Conservation (phyloP, 30 jellyfish, hydroid and myxozoan genomes). For the Sanderia malayensis region DNA sequence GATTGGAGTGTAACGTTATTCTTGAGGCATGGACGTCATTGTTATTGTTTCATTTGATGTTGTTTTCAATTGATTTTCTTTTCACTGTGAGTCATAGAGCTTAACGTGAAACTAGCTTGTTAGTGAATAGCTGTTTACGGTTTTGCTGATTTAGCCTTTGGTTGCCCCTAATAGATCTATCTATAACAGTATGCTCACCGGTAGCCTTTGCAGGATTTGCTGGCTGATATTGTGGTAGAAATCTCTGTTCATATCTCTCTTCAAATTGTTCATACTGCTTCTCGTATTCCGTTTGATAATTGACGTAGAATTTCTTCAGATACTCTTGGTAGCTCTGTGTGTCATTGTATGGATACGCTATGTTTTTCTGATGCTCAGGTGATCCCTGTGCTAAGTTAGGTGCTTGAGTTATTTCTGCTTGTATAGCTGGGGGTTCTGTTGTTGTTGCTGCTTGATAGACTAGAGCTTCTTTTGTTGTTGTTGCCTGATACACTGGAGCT, state of each 20-base stretch:
- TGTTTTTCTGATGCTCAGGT: constrained; percentile 4
- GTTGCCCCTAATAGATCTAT: too few relatives aligned
- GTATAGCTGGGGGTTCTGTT: not conserved
- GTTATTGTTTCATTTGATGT: too few relatives aligned
- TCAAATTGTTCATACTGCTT: not conserved
- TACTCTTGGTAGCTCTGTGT: constrained; percentile 40
- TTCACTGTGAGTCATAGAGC: too few relatives aligned
- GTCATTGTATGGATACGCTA: constrained; percentile 45
- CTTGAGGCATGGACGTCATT: too few relatives aligned
- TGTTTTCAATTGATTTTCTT: too few relatives aligned
- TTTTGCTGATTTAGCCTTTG: too few relatives aligned
- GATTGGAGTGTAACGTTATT: too few relatives aligned
- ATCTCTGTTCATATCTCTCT: not conserved
- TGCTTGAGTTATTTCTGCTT: constrained; percentile 11
- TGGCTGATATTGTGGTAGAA: constrained; percentile 16
- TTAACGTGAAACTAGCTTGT: too few relatives aligned
- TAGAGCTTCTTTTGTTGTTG: not conserved
- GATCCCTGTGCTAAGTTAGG: not conserved
- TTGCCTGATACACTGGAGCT: too few relatives aligned
- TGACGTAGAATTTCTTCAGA: constrained; percentile 27
- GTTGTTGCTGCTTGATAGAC: not conserved
- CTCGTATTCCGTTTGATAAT: not conserved
- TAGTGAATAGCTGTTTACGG: too few relatives aligned
- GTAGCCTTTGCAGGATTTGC: constrained; percentile 3
- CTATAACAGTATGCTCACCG: constrained; percentile 7